These are phyloP conservation scores for Bruchidius siliquastri DNA, from an alignment of 2,888 invertebrate genomes.

Conservation along the genomic window DNA sequence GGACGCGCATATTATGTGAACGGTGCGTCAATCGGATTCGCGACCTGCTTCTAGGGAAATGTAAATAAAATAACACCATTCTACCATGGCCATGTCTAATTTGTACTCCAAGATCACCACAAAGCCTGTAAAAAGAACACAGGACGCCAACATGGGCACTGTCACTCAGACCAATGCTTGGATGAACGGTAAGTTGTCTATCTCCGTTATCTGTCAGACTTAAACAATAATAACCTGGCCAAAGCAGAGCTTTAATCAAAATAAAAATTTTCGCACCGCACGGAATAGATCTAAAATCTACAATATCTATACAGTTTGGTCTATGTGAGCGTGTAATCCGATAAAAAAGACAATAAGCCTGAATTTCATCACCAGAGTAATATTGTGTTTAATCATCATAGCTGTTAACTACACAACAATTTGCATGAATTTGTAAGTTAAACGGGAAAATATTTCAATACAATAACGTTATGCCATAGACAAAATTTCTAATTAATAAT, in stretches of 20 bases:
- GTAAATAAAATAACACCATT: not conserved
- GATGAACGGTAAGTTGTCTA: conserved; percentile 66
- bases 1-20: conserved; percentile 9
- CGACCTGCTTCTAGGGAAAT: not conserved
- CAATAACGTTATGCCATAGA: too few species aligned
- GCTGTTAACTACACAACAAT: not conserved
- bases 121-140: conserved; percentile 70
- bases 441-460: not conserved
- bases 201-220: conserved; percentile 1
- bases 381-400: not conserved
- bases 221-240: not conserved
- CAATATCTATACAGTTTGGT: not conserved
- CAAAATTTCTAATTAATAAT: too few species aligned
- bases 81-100: conserved; percentile 66
- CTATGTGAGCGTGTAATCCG: conserved; percentile 9
- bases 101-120: conserved; percentile 70
- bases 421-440: not conserved
- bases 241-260: not conserved
- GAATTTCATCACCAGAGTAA: not conserved
- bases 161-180: conserved; percentile 77
- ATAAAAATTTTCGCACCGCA: not conserved
- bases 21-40: not conserved
- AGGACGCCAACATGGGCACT: conserved; percentile 62
- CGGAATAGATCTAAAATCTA: not conserved
- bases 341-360: conserved; percentile 3